These are phyloP conservation scores for Pelosia muscerda DNA, from an alignment of 2,888 invertebrate species.

Conservation along the genomic window DNA sequence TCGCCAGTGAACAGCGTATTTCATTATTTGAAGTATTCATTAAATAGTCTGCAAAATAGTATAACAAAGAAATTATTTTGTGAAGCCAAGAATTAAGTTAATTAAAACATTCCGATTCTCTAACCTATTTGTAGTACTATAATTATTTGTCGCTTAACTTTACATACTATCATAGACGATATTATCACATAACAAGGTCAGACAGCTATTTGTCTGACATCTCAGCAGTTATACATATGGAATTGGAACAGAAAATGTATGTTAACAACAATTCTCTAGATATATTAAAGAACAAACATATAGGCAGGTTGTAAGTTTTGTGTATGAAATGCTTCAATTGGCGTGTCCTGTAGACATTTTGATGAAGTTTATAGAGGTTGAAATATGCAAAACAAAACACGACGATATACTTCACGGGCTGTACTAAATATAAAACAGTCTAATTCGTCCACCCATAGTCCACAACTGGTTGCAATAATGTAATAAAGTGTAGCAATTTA, in stretches of 20 bases:
- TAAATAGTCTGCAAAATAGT: no score
- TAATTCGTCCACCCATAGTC: conserved; percentile 30
- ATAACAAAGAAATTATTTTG: neutral
- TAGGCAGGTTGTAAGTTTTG: no score
- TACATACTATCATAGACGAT: no score
- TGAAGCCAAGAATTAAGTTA: neutral
- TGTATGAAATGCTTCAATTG: no score
- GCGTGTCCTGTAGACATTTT: no score
- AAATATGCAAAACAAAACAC: neutral
- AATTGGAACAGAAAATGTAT: neutral
- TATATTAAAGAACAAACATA: no score
- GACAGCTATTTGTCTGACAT: neutral
- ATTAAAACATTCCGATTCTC: neutral
- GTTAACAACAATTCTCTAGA: no score
- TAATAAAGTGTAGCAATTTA: conserved; percentile 69
- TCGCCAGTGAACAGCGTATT: neutral
- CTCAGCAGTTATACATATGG: neutral
- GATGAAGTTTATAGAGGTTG: no score
- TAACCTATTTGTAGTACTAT: neutral
- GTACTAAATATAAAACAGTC: conserved; percentile 32
- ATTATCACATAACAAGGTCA: neutral
- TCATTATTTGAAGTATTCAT: no score
- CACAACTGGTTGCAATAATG: conserved; percentile 47
- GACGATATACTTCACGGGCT: neutral
- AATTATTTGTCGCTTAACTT: neutral